Base-by-base conservation (phyloP, 1,140 invertebrate species). In the Coenobita brevimanus region DNA sequence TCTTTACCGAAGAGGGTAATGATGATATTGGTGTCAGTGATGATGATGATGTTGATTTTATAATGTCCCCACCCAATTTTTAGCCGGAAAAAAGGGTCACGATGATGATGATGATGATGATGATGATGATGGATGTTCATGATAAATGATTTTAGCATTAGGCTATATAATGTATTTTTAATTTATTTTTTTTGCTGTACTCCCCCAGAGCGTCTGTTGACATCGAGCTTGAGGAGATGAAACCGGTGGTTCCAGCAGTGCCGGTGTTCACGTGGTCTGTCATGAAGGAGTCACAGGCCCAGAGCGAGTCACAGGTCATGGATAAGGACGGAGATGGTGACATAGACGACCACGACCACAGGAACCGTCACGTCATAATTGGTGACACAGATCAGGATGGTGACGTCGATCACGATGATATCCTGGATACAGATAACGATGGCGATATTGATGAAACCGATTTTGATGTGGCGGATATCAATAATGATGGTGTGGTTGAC, bases 401-500 rank as follows among this genome's bases (percentile, higher is more conserved):
- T 13, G 87, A 89, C 27, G 57, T 90, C 17, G 87, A 90, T 33
- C 33, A 64, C 21, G 82, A 86, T 17, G 89, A 90, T 79, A 87
- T 90, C 33, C 21, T 89, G 17, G 89, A 90, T 57, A 79, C 64
- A 2, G 89, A 90, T 71, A 78, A 86, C 21, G 89, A 90, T 69
- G 89, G 89, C 38, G 89, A 90, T 36, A 81, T 90, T 30, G 89
- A 90, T 43, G 86, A 81, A n/a, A 82, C 82, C 15, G 89, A 90
- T 69, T 38, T 82, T 33, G 67, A 36, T 8, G 62, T 89, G 38
- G 89, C 89, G 38, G 89, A 90, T 62, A 89, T 90, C 24, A 79
- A 90, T 54, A 89, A 90, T 46, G 89, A 90, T 41, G 86, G 86
- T 10, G 54, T 67, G 15, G 82, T 90, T 24, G 86, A 90, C 54